Conservation (phyloP, 2,797 vertebrate genomes). For the Phalanger gymnotis region DNA sequence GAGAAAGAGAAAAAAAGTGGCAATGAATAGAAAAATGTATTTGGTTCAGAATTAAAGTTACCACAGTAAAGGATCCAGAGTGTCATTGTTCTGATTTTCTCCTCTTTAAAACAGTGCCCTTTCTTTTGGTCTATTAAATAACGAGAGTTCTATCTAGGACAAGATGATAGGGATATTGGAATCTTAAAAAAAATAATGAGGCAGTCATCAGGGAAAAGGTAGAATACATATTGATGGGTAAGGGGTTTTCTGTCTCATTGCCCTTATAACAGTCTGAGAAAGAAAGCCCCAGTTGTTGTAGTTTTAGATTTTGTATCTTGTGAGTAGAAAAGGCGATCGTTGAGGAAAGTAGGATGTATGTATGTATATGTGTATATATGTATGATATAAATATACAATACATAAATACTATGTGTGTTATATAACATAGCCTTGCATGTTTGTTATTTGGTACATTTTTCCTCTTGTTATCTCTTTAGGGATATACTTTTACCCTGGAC, state of each 20-base stretch:
- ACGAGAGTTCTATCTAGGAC: neutral
- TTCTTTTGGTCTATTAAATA: neutral
- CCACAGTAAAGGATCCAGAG: neutral
- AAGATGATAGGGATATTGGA: neutral
- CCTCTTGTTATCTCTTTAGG: conserved; percentile 11
- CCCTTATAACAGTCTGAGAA: conserved; percentile 43
- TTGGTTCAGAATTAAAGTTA: conserved; percentile 27
- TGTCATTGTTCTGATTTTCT: conserved; percentile 8
- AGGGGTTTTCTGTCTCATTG: conserved; percentile 14
- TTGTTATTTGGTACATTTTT: neutral
- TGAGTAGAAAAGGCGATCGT: neutral
- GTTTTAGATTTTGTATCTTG: neutral
- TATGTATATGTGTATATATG: neutral
- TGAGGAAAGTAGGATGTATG: neutral
- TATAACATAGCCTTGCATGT: neutral
- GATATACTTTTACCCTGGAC: conserved; percentile 18
- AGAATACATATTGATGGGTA: conserved; percentile 19
- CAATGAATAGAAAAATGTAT: conserved; percentile 14
- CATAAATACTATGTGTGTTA: neutral
- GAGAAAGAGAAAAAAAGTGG: conserved; percentile 18
- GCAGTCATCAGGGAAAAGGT: neutral
- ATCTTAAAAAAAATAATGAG: neutral
- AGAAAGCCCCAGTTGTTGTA: neutral
- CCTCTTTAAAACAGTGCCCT: conserved; percentile 21
- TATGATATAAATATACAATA: neutral